These are phyloP conservation scores for Odontophorus gujanensis DNA, from an alignment of 2,113 vertebrate genomes.

Conservation along the genomic window DNA sequence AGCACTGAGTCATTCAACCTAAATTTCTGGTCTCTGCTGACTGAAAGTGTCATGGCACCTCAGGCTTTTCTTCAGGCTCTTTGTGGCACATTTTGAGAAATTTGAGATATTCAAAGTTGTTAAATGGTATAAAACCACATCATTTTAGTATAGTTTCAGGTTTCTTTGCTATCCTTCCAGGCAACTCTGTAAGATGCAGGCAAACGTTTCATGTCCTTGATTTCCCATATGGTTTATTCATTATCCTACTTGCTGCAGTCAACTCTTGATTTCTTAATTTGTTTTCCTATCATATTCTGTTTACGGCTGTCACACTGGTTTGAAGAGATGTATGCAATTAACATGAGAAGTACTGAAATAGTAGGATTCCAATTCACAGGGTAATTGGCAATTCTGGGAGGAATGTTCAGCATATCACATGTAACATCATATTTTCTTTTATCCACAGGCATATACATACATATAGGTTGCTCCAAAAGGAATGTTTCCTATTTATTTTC, in stretches of 20 bases:
- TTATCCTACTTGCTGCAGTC: constrained; percentile 27
- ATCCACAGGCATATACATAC: neutral
- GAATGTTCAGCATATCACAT: neutral
- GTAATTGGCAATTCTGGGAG: neutral
- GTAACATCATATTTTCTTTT: neutral
- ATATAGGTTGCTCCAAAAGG: neutral
- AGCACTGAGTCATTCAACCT: neutral
- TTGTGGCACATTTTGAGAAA: constrained; percentile 10
- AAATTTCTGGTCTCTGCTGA: neutral
- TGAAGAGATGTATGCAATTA: neutral
- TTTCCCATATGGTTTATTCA: constrained; percentile 34
- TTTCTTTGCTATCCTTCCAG: constrained; percentile 34
- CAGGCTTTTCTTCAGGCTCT: neutral
- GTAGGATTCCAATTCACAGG: neutral
- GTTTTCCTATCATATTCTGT: constrained; percentile 28
- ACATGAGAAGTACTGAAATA: neutral
- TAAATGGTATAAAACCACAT: neutral
- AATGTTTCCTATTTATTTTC: neutral
- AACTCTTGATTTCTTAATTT: constrained; percentile 28
- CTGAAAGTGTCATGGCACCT: neutral
- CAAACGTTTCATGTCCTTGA: neutral
- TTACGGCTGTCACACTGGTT: neutral
- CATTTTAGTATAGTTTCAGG: neutral
- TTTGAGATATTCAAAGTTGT: constrained; percentile 7
- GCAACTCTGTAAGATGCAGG: neutral